These are phyloP conservation scores for Lasius platythorax DNA, from an alignment of 2,888 invertebrate species.

Conservation along the genomic window DNA sequence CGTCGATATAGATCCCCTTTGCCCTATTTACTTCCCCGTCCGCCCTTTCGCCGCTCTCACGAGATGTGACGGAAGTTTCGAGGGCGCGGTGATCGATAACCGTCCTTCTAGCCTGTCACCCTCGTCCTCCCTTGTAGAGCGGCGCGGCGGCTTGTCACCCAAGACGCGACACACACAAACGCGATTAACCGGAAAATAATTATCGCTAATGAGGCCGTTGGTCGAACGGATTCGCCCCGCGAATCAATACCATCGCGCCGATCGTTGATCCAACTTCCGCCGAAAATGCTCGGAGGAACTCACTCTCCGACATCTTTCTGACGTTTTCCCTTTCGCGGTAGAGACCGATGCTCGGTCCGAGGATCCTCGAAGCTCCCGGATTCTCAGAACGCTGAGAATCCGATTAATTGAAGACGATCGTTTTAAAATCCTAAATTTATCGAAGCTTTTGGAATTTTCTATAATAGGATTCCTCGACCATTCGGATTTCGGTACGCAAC, in stretches of 20 bases:
- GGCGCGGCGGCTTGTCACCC: constrained; percentile 35
- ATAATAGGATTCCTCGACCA: neutral
- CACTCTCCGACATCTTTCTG: neutral
- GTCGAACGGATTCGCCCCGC: constrained; percentile 67
- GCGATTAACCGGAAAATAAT: constrained; percentile 54
- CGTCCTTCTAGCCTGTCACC: neutral
- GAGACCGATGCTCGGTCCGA: neutral
- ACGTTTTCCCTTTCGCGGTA: neutral
- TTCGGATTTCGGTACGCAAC: neutral
- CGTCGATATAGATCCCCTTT: constrained; percentile 51
- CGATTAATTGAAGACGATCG: neutral
- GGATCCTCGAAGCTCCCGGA: neutral
- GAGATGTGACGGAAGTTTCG: constrained; percentile 38
- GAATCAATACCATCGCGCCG: constrained; percentile 52
- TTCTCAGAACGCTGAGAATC: neutral
- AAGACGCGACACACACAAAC: constrained; percentile 42
- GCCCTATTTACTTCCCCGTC: constrained; percentile 45
- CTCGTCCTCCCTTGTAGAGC: neutral
- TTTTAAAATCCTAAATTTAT: neutral
- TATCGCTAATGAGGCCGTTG: constrained; percentile 62
- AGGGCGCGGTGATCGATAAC: constrained; percentile 47
- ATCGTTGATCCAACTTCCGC: constrained; percentile 22
- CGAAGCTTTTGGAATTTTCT: neutral
- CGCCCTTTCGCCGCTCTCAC: constrained; percentile 24
- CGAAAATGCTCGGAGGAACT: neutral